Evolutionary conservation across 2,797 vertebrate species (phyloP), one percentile per base, ranked within the genome.

Genomic region (Calcarius lapponicus): DNA sequence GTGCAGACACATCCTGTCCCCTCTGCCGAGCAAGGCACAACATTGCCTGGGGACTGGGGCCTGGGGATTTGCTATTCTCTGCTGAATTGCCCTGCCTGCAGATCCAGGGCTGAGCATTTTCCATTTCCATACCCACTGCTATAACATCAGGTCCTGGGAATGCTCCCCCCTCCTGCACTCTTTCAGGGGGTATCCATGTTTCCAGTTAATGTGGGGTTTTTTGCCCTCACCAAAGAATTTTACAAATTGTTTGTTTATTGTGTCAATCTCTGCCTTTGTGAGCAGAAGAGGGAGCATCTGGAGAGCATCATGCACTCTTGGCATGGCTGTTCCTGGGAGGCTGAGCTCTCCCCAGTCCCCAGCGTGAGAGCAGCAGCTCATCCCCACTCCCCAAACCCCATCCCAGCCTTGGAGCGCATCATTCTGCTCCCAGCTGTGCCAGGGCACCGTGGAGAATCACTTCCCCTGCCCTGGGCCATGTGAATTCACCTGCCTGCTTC

Each of bases 301-400:
- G 97, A 97, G 97, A 97, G 88, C 97, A 98, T 98, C 97, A 98
- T 16, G 80, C 72, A 38, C 97, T 94, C 96, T 97, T 98, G 97
- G 97, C 97, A 97, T 87, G 62, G 58, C 10, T 81, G 81, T 28
- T 86, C 26, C 85, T 93, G 93, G 97, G 97, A 97, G 90, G 92
- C 95, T 65, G 61, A 92, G 29, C 32, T 96, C 83, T 91, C 96
- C 96, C 93, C 96, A 97, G 96, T 91, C 96, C 96, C 93, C 96
- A 97, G 96, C 79, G 5, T 95, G 91, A 97, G 82, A 96, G 93
- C 88, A 95, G 70, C 91, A 95, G 78, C 88, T 88, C 76, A 86
- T 76, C 92, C 92, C 74, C 42, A 48, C 88, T 97, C 96, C 96
- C 95, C 96, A 95, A 96, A 78, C 70, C 91, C 51, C 91, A 81